A percentile compares a stretch with the other conserved stretches of the same genome.
Conservation (phyloP, 2,113 vertebrate genomes). For the Gymnarchus niloticus region DNA sequence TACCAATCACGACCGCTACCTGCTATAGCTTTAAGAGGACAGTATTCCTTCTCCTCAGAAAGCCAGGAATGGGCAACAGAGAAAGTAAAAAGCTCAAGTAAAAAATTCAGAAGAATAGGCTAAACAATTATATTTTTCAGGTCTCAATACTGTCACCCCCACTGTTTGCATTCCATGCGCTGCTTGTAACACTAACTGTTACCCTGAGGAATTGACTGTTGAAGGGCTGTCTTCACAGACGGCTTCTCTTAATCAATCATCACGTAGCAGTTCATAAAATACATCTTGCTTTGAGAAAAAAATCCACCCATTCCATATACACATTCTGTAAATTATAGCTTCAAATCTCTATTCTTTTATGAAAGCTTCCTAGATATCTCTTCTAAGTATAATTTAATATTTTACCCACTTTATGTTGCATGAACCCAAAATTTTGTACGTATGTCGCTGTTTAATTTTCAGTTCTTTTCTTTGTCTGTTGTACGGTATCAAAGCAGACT, state of each 20-base stretch:
- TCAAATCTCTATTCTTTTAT: background rate
- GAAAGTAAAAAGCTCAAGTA: background rate
- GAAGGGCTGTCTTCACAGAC: background rate
- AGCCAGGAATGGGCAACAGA: background rate
- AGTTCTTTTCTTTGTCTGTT: background rate
- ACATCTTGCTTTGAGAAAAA: background rate
- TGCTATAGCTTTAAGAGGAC: slow-evolving; percentile 76
- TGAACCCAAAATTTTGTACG: background rate
- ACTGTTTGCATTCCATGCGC: background rate
- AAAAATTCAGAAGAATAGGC: background rate
- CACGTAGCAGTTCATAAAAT: background rate
- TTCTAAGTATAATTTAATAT: background rate
- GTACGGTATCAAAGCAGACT: background rate
- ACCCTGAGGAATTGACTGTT: background rate
- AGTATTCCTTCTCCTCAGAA: slow-evolving; percentile 68
- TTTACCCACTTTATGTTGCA: background rate
- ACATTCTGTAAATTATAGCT: slow-evolving; percentile 2
- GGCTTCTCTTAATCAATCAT: background rate
- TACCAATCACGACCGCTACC: slow-evolving; percentile 84
- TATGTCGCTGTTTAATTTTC: background rate
- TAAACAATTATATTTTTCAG: background rate
- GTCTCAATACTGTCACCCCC: background rate
- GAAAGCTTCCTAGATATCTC: background rate
- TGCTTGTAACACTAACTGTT: background rate
- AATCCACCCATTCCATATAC: background rate